These are phyloP conservation scores for Cryptus viduatorius DNA, from an alignment of 2,888 invertebrate genomes.

Conservation along the genomic window DNA sequence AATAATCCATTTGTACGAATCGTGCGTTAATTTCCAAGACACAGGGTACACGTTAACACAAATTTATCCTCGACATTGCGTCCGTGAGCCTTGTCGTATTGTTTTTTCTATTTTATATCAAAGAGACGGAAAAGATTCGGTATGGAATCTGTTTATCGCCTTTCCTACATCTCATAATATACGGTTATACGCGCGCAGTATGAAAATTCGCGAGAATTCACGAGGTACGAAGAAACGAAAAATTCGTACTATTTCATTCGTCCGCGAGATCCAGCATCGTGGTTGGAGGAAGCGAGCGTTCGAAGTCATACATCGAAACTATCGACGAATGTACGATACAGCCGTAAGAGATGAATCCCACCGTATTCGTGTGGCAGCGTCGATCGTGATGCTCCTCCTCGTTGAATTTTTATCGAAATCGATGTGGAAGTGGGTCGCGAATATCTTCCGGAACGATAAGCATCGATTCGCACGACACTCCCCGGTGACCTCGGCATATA, in stretches of 20 bases:
- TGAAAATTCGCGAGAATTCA: conserved; percentile 4
- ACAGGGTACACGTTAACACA: conserved; percentile 27
- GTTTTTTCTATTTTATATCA: conserved; percentile 30
- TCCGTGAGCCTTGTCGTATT: conserved; percentile 46
- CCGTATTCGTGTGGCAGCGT: conserved; percentile 1
- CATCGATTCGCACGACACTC: conserved; percentile 66
- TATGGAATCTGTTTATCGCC: conserved; percentile 6
- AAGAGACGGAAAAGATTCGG: not conserved
- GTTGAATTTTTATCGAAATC: conserved; percentile 38
- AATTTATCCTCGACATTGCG: conserved; percentile 48
- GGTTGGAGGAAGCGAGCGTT: not conserved
- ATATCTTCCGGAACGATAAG: conserved; percentile 63
- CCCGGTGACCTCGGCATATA: conserved; percentile 63
- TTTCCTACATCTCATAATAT: not conserved
- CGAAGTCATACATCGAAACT: not conserved
- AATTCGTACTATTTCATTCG: conserved; percentile 3
- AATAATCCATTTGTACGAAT: conserved; percentile 53
- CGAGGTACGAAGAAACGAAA: not conserved
- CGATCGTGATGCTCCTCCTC: conserved; percentile 15
- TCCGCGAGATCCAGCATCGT: not conserved
- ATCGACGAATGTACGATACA: conserved; percentile 5
- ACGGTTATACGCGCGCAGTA: not conserved
- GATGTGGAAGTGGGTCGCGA: conserved; percentile 59
- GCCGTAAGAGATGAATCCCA: conserved; percentile 13
- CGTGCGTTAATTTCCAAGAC: conserved; percentile 48